Evolutionary conservation across 1,140 invertebrate species (phyloP).

Genomic region (Teleogryllus occipitalis): DNA sequence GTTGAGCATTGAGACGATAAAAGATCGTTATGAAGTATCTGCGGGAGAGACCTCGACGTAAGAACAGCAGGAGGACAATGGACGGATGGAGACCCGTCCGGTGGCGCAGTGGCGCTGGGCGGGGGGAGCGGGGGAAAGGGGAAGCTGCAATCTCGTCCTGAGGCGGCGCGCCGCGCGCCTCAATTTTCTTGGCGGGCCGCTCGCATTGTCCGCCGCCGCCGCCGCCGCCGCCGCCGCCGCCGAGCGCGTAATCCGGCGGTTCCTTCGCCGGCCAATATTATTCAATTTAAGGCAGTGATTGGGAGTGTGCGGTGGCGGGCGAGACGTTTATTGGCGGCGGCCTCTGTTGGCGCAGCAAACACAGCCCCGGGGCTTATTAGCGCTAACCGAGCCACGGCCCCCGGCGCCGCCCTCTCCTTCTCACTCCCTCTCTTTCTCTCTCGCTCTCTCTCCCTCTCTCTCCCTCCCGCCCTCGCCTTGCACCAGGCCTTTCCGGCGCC

Average conservation of each 20-base stretch:
- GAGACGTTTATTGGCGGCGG: neutral
- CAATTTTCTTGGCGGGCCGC: neutral
- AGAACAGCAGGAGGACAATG: no score
- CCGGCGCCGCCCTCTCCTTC: no score
- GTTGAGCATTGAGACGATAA: no score
- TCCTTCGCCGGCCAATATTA: constrained; percentile 3
- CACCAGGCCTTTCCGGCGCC: no score
- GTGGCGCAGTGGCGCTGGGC: no score
- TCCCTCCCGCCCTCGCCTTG: no score
- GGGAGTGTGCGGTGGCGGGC: neutral
- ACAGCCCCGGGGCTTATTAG: neutral
- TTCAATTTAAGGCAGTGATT: neutral
- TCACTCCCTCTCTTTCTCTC: no score
- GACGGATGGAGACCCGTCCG: no score
- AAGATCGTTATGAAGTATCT: no score
- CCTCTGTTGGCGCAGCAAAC: neutral
- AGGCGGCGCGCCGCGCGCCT: neutral
- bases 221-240: no score
- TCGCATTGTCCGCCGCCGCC: neutral
- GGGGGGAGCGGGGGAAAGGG: neutral
- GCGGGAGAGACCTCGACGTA: no score
- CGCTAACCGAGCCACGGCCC: neutral
- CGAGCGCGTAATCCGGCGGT: neutral
- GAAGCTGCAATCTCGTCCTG: neutral
- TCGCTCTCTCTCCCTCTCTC: no score